phyloP scores from a whole-genome alignment of 2,888 invertebrate species.

The Eupeodes luniger region DNA sequence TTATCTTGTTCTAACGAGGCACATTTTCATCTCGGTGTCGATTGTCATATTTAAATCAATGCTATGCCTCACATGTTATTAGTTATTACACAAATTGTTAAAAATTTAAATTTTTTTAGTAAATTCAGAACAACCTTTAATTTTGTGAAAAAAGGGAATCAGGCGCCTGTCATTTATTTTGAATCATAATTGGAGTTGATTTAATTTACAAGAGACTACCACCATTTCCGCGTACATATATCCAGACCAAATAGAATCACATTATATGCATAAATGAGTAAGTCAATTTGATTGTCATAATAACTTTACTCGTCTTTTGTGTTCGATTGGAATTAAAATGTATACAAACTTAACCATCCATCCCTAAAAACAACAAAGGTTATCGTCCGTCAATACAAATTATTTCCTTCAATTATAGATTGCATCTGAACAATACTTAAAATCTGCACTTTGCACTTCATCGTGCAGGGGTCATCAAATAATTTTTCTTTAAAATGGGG shows the following conservation, averaged over 20 bases:
- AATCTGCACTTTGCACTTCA: slow-evolving; percentile 2
- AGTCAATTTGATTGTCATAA: slow-evolving; percentile 9
- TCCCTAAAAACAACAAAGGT: slow-evolving; percentile 57
- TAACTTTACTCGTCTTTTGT: slow-evolving; percentile 12
- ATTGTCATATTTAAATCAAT: no score
- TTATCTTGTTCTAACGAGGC: no score
- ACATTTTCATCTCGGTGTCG: no score
- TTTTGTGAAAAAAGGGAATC: no score
- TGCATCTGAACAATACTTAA: slow-evolving; percentile 18
- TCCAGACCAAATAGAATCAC: neutral
- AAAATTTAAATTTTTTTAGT: no score
- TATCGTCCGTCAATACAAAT: slow-evolving; percentile 45
- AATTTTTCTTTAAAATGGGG: slow-evolving; percentile 50
- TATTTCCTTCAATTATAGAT: slow-evolving; percentile 25
- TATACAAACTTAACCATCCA: slow-evolving; percentile 11
- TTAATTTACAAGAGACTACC: no score
- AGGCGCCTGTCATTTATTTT: no score
- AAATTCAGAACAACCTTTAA: no score
- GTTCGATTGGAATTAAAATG: neutral
- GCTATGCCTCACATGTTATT: no score
- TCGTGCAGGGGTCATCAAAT: slow-evolving; percentile 51
- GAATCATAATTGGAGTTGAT: no score
- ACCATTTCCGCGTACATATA: slow-evolving; percentile 14
- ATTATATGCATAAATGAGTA: slow-evolving; percentile 21
- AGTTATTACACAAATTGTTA: no score